Base-by-base conservation (phyloP, 1,140 invertebrate genomes). In the Protaetia brevitarsis region DNA sequence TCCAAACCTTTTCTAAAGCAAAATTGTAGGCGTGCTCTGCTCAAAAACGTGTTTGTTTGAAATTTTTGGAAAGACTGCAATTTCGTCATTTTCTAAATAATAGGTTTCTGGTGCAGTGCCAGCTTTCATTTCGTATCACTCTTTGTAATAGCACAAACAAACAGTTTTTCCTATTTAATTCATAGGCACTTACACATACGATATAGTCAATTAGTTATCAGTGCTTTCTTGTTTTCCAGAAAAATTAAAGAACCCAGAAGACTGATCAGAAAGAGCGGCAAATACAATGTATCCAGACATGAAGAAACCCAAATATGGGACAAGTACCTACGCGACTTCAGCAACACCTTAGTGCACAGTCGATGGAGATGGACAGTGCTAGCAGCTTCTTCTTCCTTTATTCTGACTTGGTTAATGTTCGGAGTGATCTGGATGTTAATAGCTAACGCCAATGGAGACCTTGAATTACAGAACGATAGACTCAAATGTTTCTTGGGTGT, bases 311-410 rank as follows among this genome's bases (percentile, higher is more conserved):
- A 34, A 10, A 30, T 69, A 13, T 66, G 66, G 60, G 60, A 65
- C 7, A 82, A 83, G 36, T 85, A 85, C 67, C 79, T 84, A 73
- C 71, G 83, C 21, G 85, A 87, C 74, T 77, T 85, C n/a, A 81
- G 84, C 56, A 86, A 84, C 23, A 86, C 85, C 37, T 77, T 87
- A 66, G 85, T 87, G 68, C 81, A 86, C 69, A 80, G 82, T 69
- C 79, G 83, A 67, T 87, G 86, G 86, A 80, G 82, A 2, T 86
- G 82, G 71, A 82, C 83, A 31, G 71, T 86, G n/a, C 71, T 82
- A 1, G 67, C 84, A 62, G 82, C 86, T 71, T 63, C 69, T 5
- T 56, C 71, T 10, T 68, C 63, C 2, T 76, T 75, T 34, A 26
- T 75, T 11, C 37, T 75, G 6, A 71, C 69, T 51, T 77, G 74